phyloP scores from a whole-genome alignment of 1,140 invertebrate species.

The Cydia splendana region DNA sequence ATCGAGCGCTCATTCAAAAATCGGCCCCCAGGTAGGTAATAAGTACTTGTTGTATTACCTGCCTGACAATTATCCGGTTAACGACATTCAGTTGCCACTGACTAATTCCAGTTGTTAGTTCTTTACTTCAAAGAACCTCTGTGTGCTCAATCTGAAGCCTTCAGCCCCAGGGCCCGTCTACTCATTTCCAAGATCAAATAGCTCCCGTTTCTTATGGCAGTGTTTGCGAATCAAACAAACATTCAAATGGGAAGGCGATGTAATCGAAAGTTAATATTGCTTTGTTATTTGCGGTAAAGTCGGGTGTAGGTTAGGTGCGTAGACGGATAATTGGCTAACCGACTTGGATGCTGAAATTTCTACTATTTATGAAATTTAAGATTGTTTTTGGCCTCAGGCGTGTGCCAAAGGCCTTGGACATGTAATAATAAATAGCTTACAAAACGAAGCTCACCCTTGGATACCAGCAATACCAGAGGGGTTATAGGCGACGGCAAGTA shows the following conservation, averaged over 20 bases:
- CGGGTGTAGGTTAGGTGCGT: not conserved
- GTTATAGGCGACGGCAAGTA: no score
- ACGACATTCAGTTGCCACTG: not conserved
- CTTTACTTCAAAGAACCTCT: constrained; percentile 14
- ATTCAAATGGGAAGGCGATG: constrained; percentile 15
- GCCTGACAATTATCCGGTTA: not conserved
- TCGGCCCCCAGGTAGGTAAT: no score
- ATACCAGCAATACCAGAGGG: no score
- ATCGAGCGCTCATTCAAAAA: no score
- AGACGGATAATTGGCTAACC: not conserved
- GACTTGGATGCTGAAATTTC: not conserved
- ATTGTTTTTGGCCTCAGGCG: no score
- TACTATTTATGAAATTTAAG: no score
- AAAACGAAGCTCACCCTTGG: no score
- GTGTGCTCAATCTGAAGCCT: not conserved
- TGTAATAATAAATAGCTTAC: not conserved
- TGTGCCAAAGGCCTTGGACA: no score
- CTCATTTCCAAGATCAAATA: constrained; percentile 31
- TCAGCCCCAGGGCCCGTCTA: not conserved
- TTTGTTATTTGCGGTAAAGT: not conserved
- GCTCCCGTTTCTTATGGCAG: constrained; percentile 14
- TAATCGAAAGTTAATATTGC: constrained; percentile 27
- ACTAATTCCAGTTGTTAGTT: constrained; percentile 13
- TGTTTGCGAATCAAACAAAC: constrained; percentile 26
- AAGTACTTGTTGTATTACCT: no score